Percentiles rank a stretch among this genome's conserved stretches.
Conservation (phyloP, 1,140 invertebrate species). For the Scylla paramamosain region DNA sequence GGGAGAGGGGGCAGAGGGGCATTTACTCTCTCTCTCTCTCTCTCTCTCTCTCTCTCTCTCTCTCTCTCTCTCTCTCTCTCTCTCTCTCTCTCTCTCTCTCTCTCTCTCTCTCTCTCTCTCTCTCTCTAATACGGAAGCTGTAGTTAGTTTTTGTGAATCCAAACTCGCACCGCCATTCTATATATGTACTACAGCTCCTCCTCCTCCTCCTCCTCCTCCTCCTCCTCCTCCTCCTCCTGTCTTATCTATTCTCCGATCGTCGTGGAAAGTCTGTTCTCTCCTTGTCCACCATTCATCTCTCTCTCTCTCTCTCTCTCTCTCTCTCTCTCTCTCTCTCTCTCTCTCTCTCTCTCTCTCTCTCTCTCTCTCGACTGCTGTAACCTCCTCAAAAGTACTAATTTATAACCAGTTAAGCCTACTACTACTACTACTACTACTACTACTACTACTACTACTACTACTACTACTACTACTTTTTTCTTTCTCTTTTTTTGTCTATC, state of each 20-base stretch:
- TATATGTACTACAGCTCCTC: neutral
- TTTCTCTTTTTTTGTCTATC: neutral
- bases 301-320: slow-evolving; percentile 12
- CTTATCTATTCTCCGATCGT: neutral
- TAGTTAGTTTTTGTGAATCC: too few species aligned
- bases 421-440: too few species aligned
- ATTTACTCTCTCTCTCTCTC: neutral
- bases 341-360: slow-evolving; percentile 12
- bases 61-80: slow-evolving; percentile 25
- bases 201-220: neutral
- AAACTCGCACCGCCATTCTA: too few species aligned
- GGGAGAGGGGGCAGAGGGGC: too few species aligned
- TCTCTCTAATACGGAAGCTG: neutral
- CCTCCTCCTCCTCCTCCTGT: neutral
- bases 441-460: too few species aligned
- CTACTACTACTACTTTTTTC: too few species aligned
- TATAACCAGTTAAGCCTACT: too few species aligned
- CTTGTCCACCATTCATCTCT: neutral
- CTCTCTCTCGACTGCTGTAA: too few species aligned
- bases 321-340: slow-evolving; percentile 37
- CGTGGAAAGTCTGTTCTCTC: neutral
- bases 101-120: slow-evolving; percentile 37
- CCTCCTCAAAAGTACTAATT: too few species aligned
- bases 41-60: neutral
- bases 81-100: neutral